A percentile compares a stretch with the other conserved stretches of the same genome.
phyloP scores from a whole-genome alignment of 2,888 invertebrate genomes.

The Neocrepidodera transversa region DNA sequence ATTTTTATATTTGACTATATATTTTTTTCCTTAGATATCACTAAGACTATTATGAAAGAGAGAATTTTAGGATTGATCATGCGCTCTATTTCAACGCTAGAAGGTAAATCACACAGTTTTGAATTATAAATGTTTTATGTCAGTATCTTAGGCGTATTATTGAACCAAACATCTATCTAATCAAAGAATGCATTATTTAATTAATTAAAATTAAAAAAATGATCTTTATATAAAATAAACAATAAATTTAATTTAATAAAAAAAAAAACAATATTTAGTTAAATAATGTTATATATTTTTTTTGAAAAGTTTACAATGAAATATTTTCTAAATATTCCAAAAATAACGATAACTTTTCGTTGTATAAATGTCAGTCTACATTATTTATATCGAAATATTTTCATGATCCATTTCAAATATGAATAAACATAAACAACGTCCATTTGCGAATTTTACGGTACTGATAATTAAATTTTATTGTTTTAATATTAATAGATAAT shows the following conservation, averaged over 20 bases:
- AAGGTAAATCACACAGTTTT: conserved; percentile 22
- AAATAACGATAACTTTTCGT: too few relatives aligned
- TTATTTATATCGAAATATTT: conserved; percentile 11
- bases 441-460: conserved; percentile 3
- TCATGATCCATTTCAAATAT: conserved; percentile 17
- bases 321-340: too few relatives aligned
- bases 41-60: neutral
- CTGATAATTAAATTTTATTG: conserved; percentile 21
- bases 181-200: too few relatives aligned
- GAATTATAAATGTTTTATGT: conserved; percentile 30
- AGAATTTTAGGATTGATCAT: neutral
- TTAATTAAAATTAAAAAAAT: too few relatives aligned
- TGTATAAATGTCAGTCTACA: too few relatives aligned
- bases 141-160: conserved; percentile 13
- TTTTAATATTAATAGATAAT: conserved; percentile 23
- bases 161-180: neutral
- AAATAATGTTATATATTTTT: too few relatives aligned
- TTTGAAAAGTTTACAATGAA: too few relatives aligned
- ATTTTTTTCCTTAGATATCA: too few relatives aligned
- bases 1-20: too few relatives aligned
- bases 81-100: conserved; percentile 19
- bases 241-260: too few relatives aligned
- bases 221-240: too few relatives aligned
- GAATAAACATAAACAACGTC: conserved; percentile 16
- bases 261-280: too few relatives aligned